Evolutionary conservation across 2,113 vertebrate species (phyloP).

Genomic region (Plecotus auritus): DNA sequence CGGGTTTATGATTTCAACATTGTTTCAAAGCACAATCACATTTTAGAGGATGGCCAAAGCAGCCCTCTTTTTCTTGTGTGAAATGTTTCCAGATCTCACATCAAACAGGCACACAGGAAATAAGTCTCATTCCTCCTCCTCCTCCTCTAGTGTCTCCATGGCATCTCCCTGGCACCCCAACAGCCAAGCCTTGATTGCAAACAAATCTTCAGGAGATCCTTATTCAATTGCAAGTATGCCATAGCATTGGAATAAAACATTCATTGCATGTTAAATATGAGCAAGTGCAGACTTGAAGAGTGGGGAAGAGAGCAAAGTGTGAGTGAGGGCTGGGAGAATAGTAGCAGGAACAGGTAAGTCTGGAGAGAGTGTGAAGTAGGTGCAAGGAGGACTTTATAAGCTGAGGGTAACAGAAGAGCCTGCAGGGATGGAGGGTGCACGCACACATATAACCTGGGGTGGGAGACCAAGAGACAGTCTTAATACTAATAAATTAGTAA

Average conservation of each 20-base stretch:
- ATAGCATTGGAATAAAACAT: not conserved
- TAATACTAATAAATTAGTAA: not conserved
- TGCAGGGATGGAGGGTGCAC: rapidly evolving
- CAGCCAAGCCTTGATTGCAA: not conserved
- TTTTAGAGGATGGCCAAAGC: not conserved
- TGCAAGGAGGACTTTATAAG: not conserved
- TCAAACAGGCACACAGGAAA: not conserved
- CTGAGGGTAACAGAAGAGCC: not conserved
- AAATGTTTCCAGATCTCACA: not conserved
- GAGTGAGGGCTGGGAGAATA: rapidly evolving
- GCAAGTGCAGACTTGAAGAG: not conserved
- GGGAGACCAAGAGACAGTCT: not conserved
- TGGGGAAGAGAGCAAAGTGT: not conserved
- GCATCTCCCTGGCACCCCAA: not conserved
- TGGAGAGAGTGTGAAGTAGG: not conserved
- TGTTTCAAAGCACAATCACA: not conserved
- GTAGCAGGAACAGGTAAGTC: not conserved
- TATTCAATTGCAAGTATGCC: not conserved
- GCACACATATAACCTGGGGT: rapidly evolving
- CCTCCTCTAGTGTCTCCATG: not conserved
- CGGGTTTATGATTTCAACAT: not conserved
- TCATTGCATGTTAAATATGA: not conserved
- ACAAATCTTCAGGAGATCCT: not conserved
- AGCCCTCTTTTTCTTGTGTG: not conserved
- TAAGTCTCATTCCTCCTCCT: too few species aligned